Base-by-base conservation (phyloP, 2,797 vertebrate species). In the Sciurus carolinensis region DNA sequence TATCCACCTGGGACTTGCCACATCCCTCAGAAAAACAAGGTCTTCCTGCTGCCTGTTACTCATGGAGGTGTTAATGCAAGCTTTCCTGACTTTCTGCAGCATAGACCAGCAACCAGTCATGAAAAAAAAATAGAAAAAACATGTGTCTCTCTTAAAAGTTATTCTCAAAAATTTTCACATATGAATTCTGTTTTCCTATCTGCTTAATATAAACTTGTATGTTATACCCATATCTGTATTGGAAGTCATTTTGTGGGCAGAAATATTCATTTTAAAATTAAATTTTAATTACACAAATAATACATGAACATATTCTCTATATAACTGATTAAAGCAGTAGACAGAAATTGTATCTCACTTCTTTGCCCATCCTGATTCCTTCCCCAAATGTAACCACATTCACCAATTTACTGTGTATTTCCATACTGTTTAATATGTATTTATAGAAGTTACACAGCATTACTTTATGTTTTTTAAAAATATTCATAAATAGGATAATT, bases 201-300 rank as follows among this genome's bases (percentile, higher is more conserved):
- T 94, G 57, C 76, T 95, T 96, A 94, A 94, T 92, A 81, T 69
- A 94, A 17, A 92, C 50, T 76, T 54, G 81, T 66, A 24, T 22
- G 28, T 71, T 36, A 80, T 10, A 52, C 47, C 80, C 67, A 67
- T 39, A 4, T 76, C 52, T 90, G 11, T 81, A 30, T 17, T 12
- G 66, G 64, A 95, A 93, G 67, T 39, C 79, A 93, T 81, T 90
- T 72, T 88, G 6, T 81, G 28, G n/a, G 22, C 47, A 97, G 66
- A 93, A 90, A 52, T 73, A 88, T 50, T 87, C 59, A 85, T 85
- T 67, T 79, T 84, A n/a, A 92, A 94, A 81, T 94, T 95, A 96
- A 92, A 90, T 77, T 95, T 95, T 96, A 97, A 92, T 76, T 59
- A 84, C 11, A 81, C 76, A 79, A 86, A 75, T 79, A 94, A 88